Base-by-base conservation (phyloP, 2,888 invertebrate species). In the Drosophila neonasuta region DNA sequence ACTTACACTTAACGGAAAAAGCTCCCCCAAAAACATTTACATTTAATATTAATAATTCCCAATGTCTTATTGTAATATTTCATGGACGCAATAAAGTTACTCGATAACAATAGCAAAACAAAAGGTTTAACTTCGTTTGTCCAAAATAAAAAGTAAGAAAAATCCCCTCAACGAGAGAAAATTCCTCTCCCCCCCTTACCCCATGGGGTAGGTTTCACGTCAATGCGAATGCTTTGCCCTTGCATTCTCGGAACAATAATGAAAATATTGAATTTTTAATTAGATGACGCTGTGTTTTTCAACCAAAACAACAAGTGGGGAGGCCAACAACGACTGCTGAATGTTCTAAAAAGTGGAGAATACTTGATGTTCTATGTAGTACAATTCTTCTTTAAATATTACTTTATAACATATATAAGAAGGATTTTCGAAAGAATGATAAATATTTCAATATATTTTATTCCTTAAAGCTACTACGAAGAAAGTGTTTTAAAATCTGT, bases 51-150 rank as follows among this genome's bases (percentile, higher is more conserved):
- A 54, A 76, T 79, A 63, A 64, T 79, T 68, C 68, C 60, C 79
- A 86, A 86, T 81, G 81, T 84, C 79, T 82, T 77, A 82, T 82
- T 82, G 87, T 87, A 85, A 86, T 81, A 79, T 82, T 82, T 85
- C 68, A 82, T 77, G 83, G 77, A 82, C 79, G 69, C 87, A 85
- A 82, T 82, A 82, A 82, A 82, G 83, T 82, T 82, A 82, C 69
- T 77, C 64, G 49, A 77, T 68, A 74, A 79, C 61, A 86, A 78
- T 68, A 79, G 67, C 67, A 86, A 80, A 74, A 74, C 78, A 74
- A 77, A 77, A 69, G 70, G 56, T 55, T 55, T 32, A 20, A 8
- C 36, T 24, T 5, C 36, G 44, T 15, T 54, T 49, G 46, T 24
- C 24, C 0, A 24, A 24, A 24, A 24, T 6, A 24, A 24, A 6